Base-by-base conservation (phyloP, 2,888 invertebrate genomes). In the Drosophila mulleri region DNA sequence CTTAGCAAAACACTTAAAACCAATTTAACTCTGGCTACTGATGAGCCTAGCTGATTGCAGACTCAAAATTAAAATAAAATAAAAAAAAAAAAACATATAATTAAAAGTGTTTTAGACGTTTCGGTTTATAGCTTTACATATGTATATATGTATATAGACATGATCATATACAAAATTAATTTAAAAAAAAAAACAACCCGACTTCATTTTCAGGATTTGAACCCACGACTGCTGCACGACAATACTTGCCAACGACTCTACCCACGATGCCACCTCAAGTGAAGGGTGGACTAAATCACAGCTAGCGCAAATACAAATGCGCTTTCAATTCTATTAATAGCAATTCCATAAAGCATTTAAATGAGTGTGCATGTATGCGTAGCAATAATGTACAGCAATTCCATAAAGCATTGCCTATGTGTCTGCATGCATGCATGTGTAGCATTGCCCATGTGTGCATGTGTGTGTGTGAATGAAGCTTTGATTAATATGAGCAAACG, bases 11-110 rank as follows among this genome's bases (percentile, higher is more conserved):
- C 54, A 63, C 56, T 66, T 58, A 20, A 68, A 53, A 29, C 32
- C n/a, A 26, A 48, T 54, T 54, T 20, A 23, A 16, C 8, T 53
- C 4, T 14, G 39, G 57, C 78, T 77, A 67, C 73, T 42, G 80
- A 72, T 78, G 44, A 18, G 44, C 16, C 56, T 26, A 23, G 5
- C 52, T 37, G 52, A 53, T 53, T 53, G 37, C 4, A 53, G 18
- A 32, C 35, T 14, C 12, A 8, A 29, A 29, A 7, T 29, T 14
- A 16, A 4, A 37, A 35, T 50, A 7, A 11, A 29, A 18, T 14
- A 16, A 4, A 37, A 35, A 32, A 7, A 11, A 29, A 18, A 32
- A 18, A 14, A 18, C 12, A 50, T 32, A 50, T 50, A 32, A n/a
- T 18, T 50, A 32, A 14, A 29, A 12, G 6, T 2, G 1, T 6